Percentiles rank a stretch among this genome's conserved stretches.
Evolutionary conservation across 1,140 invertebrate genomes (phyloP).

Genomic region (Sarcophaga peregrina): DNA sequence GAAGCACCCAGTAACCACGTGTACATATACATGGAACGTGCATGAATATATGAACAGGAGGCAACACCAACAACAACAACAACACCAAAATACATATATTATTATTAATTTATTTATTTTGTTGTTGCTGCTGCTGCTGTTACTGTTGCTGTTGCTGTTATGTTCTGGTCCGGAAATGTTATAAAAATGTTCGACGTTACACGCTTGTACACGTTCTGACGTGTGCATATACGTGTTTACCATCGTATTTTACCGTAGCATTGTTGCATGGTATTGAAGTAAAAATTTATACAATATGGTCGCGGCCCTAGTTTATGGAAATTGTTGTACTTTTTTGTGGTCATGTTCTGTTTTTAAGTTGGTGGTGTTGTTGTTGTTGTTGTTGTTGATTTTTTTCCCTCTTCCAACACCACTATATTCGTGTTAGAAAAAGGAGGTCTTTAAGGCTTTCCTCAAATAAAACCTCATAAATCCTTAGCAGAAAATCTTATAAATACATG

Average conservation of each 20-base stretch:
- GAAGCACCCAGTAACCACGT: neutral
- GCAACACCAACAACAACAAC: too few species aligned
- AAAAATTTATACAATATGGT: too few species aligned
- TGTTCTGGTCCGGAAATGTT: constrained; percentile 23
- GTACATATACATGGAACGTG: neutral
- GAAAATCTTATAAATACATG: neutral
- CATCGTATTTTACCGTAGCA: neutral
- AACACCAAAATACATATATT: too few species aligned
- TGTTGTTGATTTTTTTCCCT: too few species aligned
- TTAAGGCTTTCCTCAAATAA: neutral
- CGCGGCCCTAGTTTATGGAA: too few species aligned
- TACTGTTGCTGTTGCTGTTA: neutral
- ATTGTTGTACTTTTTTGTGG: too few species aligned
- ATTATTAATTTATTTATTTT: neutral
- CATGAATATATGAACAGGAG: too few species aligned
- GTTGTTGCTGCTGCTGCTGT: neutral
- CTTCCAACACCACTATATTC: neutral
- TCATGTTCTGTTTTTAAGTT: too few species aligned
- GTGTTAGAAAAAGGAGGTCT: neutral
- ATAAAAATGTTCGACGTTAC: neutral
- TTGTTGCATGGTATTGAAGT: too few species aligned
- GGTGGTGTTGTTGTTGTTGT: too few species aligned
- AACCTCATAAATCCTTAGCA: constrained; percentile 7
- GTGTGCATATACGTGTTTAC: neutral
- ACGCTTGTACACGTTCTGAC: neutral